Evolutionary conservation across 1,140 invertebrate genomes (phyloP).

Genomic region (Listronotus bonariensis): DNA sequence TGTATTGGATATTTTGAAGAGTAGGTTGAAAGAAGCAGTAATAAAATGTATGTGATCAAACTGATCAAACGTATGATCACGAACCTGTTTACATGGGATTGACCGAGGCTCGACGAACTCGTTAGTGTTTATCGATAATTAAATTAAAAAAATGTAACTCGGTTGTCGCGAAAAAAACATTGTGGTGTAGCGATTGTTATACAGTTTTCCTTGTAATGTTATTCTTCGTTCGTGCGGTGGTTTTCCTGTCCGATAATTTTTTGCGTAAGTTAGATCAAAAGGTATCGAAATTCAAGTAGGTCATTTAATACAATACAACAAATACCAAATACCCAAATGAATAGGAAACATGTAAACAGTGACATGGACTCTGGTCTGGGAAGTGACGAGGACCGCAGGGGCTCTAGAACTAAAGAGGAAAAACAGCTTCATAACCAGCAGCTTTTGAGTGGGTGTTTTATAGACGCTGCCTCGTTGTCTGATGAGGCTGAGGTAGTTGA

Average conservation of each 20-base stretch:
- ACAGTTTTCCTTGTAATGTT: neutral
- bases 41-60: neutral
- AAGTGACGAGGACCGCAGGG: constrained; percentile 59
- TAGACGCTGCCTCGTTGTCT: constrained; percentile 72
- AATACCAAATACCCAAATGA: constrained; percentile 23
- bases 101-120: neutral
- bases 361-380: constrained; percentile 65
- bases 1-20: neutral
- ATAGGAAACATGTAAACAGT: constrained; percentile 46
- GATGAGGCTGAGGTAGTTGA: constrained; percentile 61
- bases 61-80: neutral
- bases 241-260: neutral
- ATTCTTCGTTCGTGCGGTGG: neutral
- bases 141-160: constrained; percentile 1
- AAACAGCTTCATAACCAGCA: constrained; percentile 73
- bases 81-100: constrained; percentile 16
- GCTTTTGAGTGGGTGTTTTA: constrained; percentile 65
- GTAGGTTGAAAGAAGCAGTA: no score
- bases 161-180: neutral
- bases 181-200: neutral
- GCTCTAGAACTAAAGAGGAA: constrained; percentile 66
- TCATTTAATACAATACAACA: constrained; percentile 9
- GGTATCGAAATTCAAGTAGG: constrained; percentile 20
- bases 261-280: neutral
- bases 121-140: constrained; percentile 10